These are phyloP conservation scores for Ornithorhynchus anatinus DNA, from an alignment of 2,113 vertebrate genomes.

Conservation along the genomic window DNA sequence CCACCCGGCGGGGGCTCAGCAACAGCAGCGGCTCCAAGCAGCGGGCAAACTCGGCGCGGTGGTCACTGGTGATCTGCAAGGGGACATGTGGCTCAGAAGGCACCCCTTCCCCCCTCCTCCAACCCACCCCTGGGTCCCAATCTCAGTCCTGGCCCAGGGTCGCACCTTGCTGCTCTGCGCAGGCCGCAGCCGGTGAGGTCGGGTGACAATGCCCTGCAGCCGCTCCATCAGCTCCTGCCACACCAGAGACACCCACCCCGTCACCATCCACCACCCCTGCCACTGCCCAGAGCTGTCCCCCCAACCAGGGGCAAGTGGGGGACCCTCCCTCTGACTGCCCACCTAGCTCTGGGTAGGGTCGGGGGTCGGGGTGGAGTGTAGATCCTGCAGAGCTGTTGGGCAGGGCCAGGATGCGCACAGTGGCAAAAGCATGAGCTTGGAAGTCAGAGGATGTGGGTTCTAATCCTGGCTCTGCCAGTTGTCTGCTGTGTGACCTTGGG, in stretches of 20 bases:
- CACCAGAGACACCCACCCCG: too few relatives aligned
- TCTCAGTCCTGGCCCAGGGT: accelerated
- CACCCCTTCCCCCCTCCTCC: too few relatives aligned
- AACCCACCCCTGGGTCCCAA: accelerated
- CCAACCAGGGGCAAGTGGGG: neutral
- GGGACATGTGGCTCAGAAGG: accelerated
- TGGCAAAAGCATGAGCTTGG: too few relatives aligned
- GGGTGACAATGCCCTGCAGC: conserved; percentile 84
- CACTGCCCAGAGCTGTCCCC: neutral
- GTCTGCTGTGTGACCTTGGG: too few relatives aligned
- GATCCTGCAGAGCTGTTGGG: too few relatives aligned
- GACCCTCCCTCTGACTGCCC: neutral
- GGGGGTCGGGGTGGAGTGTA: neutral
- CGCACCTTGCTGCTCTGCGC: conserved; percentile 88
- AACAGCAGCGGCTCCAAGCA: conserved; percentile 86
- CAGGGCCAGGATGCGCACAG: too few relatives aligned
- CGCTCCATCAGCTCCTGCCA: conserved; percentile 89
- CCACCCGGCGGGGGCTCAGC: conserved; percentile 70
- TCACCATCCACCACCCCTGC: neutral
- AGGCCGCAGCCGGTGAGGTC: conserved; percentile 84
- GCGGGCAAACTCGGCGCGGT: conserved; percentile 83
- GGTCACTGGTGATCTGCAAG: conserved; percentile 86
- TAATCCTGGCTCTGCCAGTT: too few relatives aligned
- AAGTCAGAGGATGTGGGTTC: too few relatives aligned
- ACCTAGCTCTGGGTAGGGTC: neutral